Base-by-base conservation (phyloP, 2,888 invertebrate species). In the Caenorhabditis sp. region DNA sequence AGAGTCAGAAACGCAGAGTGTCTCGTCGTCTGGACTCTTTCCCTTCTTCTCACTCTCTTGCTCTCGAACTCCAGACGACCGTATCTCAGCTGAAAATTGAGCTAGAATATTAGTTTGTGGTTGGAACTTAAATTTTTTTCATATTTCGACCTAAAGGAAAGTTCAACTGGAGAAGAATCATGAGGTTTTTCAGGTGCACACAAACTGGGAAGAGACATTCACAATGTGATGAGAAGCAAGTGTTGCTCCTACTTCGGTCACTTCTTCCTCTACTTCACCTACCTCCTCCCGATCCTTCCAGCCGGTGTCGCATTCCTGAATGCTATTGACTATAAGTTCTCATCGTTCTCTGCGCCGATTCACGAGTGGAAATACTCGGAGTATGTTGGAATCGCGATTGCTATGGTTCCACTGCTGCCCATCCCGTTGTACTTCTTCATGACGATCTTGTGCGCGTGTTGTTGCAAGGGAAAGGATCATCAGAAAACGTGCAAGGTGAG, bases 171-270 rank as follows among this genome's bases (percentile, higher is more conserved):
- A n/a, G n/a, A n/a, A n/a, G n/a, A n/a, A n/a, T n/a, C n/a, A n/a
- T n/a, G n/a, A n/a, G n/a, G n/a, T n/a, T n/a, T 82, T 83, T 75
- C 72, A 90, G 90, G 90, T 66, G 91, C 90, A 14, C 91, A 92
- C 82, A 85, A 88, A 19, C 88, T 92, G 63, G 92, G 92, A 54
- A 87, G 85, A 24, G 92, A 92, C 76, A 85, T 92, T 19, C 87
- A 88, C 59, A 61, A 86, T 8, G 91, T 92, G 90, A 81, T 92
- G 73, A 66, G 61, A 22, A 69, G 77, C 10, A 76, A 80, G 22
- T 90, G 89, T 72, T 91, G 91, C 82, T 92, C 92, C 86, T 90
- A 89, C 61, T 80, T 90, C 68, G 92, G 92, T 28, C 90, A 89
- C 80, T 82, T 88, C 61, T 72, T 92, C 58, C 87, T 91, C 24